phyloP scores from a whole-genome alignment of 2,113 vertebrate genomes.

The Eudyptes chrysolophus region DNA sequence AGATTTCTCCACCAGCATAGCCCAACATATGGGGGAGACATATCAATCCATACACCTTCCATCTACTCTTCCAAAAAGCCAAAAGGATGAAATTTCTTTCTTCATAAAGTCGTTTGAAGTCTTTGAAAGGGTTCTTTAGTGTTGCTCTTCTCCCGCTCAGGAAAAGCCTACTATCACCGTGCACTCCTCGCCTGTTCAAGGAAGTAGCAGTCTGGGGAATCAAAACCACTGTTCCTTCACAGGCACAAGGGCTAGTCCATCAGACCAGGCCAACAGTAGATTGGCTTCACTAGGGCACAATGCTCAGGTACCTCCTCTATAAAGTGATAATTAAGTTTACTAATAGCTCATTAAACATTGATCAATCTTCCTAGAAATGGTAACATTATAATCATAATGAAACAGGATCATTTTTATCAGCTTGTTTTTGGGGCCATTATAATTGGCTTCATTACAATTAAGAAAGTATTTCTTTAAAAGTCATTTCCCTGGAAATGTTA shows the following conservation, averaged over 20 bases:
- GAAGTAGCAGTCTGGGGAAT: not conserved
- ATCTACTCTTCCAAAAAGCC: not conserved
- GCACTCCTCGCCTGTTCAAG: not conserved
- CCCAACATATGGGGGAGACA: not conserved
- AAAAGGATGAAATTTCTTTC: not conserved
- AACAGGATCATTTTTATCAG: slow-evolving; percentile 30
- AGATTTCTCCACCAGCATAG: not conserved
- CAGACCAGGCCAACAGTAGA: not conserved
- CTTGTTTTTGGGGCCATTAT: slow-evolving; percentile 48
- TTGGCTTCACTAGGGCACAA: not conserved
- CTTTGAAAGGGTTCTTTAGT: not conserved
- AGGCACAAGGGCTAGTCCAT: not conserved
- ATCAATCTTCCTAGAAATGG: slow-evolving; percentile 62
- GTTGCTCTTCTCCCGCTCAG: not conserved
- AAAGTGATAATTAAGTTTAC: slow-evolving; percentile 55
- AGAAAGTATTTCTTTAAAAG: slow-evolving; percentile 61
- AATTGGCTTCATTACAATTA: slow-evolving; percentile 66
- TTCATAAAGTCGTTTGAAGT: not conserved
- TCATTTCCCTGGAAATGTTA: slow-evolving; percentile 64
- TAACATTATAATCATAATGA: slow-evolving; percentile 44
- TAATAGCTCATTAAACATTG: slow-evolving; percentile 56
- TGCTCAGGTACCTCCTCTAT: not conserved
- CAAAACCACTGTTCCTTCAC: not conserved
- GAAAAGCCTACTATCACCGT: not conserved
- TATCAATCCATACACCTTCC: slow-evolving; percentile 6